These are phyloP conservation scores for Cephus rjabovi DNA, from an alignment of 2,888 invertebrate genomes.

Conservation along the genomic window DNA sequence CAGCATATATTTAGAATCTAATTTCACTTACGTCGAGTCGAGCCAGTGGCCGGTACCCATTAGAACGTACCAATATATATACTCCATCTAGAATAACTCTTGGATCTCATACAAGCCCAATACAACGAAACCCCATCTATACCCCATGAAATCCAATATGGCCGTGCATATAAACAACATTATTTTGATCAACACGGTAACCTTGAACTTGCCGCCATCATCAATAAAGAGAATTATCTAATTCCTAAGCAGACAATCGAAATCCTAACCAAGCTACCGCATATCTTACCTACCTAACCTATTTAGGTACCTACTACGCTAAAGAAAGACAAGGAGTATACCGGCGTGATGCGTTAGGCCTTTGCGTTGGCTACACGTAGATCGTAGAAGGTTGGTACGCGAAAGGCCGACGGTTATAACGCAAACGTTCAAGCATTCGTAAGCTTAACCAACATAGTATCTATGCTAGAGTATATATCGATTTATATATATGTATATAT, in stretches of 20 bases:
- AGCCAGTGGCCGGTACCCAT: too few species aligned
- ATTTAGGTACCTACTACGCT: background rate
- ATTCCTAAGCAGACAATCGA: constrained; percentile 56
- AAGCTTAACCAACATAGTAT: background rate
- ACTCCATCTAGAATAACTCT: too few species aligned
- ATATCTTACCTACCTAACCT: background rate
- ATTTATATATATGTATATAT: background rate
- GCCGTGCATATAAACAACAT: too few species aligned
- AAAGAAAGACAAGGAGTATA: background rate
- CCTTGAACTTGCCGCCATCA: constrained; percentile 59
- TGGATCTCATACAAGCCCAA: too few species aligned
- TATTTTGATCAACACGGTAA: background rate
- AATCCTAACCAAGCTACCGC: background rate
- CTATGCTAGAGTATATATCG: background rate
- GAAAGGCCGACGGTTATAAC: background rate
- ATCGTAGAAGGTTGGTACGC: background rate
- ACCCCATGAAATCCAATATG: too few species aligned
- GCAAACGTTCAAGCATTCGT: background rate
- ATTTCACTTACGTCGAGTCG: too few species aligned
- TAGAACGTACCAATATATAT: too few species aligned
- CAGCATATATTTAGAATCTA: too few species aligned
- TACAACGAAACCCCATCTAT: too few species aligned
- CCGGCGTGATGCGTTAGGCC: background rate
- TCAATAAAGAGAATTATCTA: constrained; percentile 58
- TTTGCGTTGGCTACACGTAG: background rate